These are phyloP conservation scores for Dryadula phaetusa DNA, from an alignment of 2,888 invertebrate species.

Conservation along the genomic window DNA sequence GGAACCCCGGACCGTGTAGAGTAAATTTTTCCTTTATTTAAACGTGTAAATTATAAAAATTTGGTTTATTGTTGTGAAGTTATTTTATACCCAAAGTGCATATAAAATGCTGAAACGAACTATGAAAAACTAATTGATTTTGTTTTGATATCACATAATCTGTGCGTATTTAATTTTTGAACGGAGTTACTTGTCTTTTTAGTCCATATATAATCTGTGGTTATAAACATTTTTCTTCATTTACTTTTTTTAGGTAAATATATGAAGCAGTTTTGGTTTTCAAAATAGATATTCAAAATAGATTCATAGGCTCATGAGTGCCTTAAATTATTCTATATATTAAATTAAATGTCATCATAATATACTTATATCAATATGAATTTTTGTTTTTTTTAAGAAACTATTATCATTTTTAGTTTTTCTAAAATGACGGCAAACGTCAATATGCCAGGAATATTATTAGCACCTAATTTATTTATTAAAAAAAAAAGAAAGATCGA, in stretches of 20 bases:
- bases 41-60: constrained; percentile 13
- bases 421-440: neutral
- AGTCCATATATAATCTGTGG: constrained; percentile 1
- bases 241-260: constrained; percentile 1
- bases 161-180: constrained; percentile 8
- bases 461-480: neutral
- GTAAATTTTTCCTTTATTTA: constrained; percentile 3
- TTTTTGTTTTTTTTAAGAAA: neutral
- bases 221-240: constrained; percentile 12
- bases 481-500: neutral
- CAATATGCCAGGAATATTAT: neutral
- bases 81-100: constrained; percentile 11
- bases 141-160: neutral
- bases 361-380: neutral
- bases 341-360: neutral
- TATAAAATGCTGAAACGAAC: neutral
- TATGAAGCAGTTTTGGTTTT: neutral
- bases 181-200: neutral
- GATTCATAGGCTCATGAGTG: constrained; percentile 13
- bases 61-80: constrained; percentile 13
- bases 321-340: constrained; percentile 9
- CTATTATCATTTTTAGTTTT: neutral
- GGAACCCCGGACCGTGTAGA: neutral
- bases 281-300: no score
- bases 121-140: neutral